Conservation (phyloP, 2,888 invertebrate species). For the Gasteruption jaculator region DNA sequence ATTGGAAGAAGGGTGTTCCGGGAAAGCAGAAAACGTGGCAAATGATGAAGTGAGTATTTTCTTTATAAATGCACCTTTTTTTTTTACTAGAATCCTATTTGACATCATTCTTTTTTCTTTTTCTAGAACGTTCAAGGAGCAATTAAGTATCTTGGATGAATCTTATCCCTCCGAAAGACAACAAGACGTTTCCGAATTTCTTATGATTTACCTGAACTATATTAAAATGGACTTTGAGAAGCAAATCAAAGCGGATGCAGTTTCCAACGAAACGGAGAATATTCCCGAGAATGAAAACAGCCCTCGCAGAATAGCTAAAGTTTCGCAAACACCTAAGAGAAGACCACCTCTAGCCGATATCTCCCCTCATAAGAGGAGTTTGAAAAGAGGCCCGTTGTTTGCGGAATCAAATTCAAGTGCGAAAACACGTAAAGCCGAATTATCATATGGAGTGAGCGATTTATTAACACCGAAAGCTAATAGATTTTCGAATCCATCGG, state of each 20-base stretch:
- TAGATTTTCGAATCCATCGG: slow-evolving; percentile 3
- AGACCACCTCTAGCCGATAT: slow-evolving; percentile 32
- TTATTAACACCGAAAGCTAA: slow-evolving; percentile 11
- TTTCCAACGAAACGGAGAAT: slow-evolving; percentile 31
- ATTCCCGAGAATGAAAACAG: slow-evolving; percentile 29
- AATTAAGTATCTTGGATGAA: slow-evolving; percentile 32
- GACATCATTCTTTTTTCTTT: slow-evolving; percentile 3
- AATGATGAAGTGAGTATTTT: slow-evolving; percentile 28
- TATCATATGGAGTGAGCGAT: too few species aligned
- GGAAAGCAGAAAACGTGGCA: slow-evolving; percentile 29
- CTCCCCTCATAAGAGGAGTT: slow-evolving; percentile 24
- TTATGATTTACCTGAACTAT: slow-evolving; percentile 39
- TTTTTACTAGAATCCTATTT: too few species aligned
- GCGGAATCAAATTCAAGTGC: slow-evolving; percentile 18
- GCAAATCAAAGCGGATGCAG: slow-evolving; percentile 18
- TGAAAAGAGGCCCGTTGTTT: slow-evolving; percentile 8
- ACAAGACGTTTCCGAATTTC: slow-evolving; percentile 44
- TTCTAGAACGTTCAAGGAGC: slow-evolving; percentile 37
- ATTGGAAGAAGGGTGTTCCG: slow-evolving; percentile 31
- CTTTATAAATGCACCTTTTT: slow-evolving; percentile 5
- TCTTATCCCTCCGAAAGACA: slow-evolving; percentile 40
- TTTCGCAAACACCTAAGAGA: slow-evolving; percentile 25
- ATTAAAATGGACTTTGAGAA: slow-evolving; percentile 37
- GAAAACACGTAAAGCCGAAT: too few species aligned
- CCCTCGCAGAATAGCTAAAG: slow-evolving; percentile 9